Base-by-base conservation (phyloP, 35 echinoderm and acorn worm species). In the Apostichopus japonicus region DNA sequence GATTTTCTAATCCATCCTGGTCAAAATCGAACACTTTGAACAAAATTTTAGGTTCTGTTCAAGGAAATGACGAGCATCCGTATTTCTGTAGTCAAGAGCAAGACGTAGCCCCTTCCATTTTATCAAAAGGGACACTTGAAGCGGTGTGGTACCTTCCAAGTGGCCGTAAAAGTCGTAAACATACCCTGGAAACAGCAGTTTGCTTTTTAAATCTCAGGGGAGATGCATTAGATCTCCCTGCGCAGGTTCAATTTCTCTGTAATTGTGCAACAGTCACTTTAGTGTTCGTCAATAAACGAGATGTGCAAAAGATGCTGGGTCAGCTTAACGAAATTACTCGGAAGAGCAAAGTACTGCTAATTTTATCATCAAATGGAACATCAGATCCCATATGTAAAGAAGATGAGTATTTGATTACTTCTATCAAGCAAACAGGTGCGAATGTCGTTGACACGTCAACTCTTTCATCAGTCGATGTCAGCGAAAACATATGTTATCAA, bases 41-140 rank as follows among this genome's bases (percentile, higher is more conserved):
- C 62, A 88, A 88, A n/a, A 88, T 88, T n/a, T 72, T 88, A 17
- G 86, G 86, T 23, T 11, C 86, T 67, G 61, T 57, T 13, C 86
- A 88, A n/a, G 86, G 62, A 33, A 88, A 88, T 88, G 86, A 88
- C 24, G 17, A 21, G 0, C 86, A 88, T 72, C 59, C 86, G 6
- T n/a, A n/a, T n/a, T n/a, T n/a, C n/a, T n/a, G n/a, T n/a, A n/a
- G n/a, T n/a, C n/a, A n/a, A n/a, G n/a, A 87, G 22, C 84, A 87
- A 13, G 84, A 87, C 21, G 10, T 16, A 19, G 23, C 10, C 4
- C 56, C 10, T 22, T 87, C 84, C 15, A 22, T 24, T 8, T 24
- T 61, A 21, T 87, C 84, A n/a, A 63, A 61, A 24, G 86, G 86
- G 10, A 88, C 86, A 56, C 7, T 88, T 19, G 86, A 88, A 53